Percentiles rank a stretch among this genome's conserved stretches.
These are phyloP conservation scores for Loriculus beryllinus DNA, from an alignment of 2,797 vertebrate species.

Conservation along the genomic window DNA sequence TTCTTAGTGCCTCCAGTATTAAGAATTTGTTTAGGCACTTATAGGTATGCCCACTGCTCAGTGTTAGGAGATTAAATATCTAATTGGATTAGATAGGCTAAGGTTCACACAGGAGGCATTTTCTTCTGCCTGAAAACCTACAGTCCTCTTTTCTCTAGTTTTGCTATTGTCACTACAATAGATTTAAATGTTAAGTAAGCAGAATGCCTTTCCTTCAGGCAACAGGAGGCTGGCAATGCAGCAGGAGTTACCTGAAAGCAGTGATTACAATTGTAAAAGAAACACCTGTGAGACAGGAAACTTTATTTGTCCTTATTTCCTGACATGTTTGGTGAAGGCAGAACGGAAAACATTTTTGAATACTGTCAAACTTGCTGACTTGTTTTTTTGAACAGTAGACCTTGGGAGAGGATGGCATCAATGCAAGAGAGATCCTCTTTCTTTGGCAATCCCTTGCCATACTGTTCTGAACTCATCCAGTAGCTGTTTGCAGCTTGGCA, in stretches of 20 bases:
- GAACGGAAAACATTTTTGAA: neutral
- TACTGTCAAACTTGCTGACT: neutral
- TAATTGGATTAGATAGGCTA: neutral
- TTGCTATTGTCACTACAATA: neutral
- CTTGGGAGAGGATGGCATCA: neutral
- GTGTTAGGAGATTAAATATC: accelerated
- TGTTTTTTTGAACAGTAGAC: neutral
- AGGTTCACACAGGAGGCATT: neutral
- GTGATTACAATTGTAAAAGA: neutral
- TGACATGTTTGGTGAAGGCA: neutral
- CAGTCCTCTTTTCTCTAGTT: neutral
- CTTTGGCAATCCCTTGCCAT: neutral
- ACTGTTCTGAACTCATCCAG: neutral
- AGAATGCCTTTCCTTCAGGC: neutral
- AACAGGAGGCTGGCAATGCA: neutral
- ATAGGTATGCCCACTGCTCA: neutral
- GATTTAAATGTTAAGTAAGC: neutral
- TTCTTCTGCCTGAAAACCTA: neutral
- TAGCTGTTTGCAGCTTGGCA: neutral
- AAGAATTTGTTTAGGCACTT: neutral
- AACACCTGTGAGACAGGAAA: neutral
- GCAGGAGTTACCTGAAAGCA: neutral
- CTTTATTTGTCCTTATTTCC: neutral
- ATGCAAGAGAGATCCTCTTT: neutral
- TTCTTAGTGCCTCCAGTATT: neutral